Conservation (phyloP, 1,140 invertebrate genomes). For the Tribolium madens region DNA sequence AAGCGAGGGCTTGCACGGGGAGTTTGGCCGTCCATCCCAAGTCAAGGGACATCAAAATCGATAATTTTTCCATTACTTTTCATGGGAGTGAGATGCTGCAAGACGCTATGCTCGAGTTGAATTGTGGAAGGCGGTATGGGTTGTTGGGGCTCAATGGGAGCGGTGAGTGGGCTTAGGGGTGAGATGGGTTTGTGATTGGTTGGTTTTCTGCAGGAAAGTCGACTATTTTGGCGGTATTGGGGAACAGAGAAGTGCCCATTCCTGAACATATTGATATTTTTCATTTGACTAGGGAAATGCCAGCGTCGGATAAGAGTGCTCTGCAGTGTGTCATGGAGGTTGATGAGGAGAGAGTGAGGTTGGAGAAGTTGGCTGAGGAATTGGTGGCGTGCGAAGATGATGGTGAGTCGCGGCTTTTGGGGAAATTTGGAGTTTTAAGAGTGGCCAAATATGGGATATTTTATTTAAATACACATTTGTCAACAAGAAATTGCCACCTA, state of each 20-base stretch:
- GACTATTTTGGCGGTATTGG: conserved; percentile 90
- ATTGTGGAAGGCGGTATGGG: conserved; percentile 96
- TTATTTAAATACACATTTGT: too few relatives aligned
- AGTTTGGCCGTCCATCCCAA: conserved; percentile 94
- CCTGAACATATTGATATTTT: conserved; percentile 98
- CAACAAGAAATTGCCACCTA: too few relatives aligned
- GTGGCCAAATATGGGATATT: too few relatives aligned
- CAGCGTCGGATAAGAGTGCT: conserved; percentile 92
- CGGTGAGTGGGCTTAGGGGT: conserved; percentile 71
- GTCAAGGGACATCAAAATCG: conserved; percentile 96
- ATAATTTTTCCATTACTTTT: conserved; percentile 97
- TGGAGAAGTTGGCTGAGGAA: conserved; percentile 95
- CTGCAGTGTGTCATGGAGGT: conserved; percentile 98
- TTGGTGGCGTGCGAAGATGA: conserved; percentile 90
- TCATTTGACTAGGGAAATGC: conserved; percentile 96
- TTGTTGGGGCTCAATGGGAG: conserved; percentile 96
- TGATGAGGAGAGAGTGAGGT: conserved; percentile 90
- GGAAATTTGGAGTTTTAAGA: too few relatives aligned
- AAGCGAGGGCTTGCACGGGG: conserved; percentile 94
- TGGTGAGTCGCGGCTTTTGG: conserved; percentile 67
- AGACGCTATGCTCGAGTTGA: conserved; percentile 96
- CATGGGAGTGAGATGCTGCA: conserved; percentile 96
- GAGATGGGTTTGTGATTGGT: background rate
- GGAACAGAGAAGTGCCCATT: conserved; percentile 95
- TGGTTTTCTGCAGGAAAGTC: conserved; percentile 81